A percentile compares a stretch with the other conserved stretches of the same genome.
These are phyloP conservation scores for Drosophila kikkawai DNA, from an alignment of 1,140 invertebrate species.

Conservation along the genomic window DNA sequence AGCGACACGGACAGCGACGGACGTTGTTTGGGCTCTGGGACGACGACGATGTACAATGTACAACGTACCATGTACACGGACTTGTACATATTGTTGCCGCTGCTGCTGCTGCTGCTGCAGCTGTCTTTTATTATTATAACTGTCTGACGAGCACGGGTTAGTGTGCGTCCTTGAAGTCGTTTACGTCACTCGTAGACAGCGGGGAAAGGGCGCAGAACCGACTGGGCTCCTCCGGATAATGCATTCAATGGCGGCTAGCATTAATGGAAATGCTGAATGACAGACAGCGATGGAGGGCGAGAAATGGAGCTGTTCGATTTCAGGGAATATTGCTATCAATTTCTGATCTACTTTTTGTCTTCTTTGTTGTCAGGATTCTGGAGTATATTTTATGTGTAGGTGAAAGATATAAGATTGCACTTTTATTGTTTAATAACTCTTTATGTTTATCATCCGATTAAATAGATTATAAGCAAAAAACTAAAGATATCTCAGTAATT, in stretches of 20 bases:
- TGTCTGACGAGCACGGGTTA: conserved; percentile 54
- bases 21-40: conserved; percentile 15
- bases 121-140: conserved; percentile 61
- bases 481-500: neutral
- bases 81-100: conserved; percentile 19
- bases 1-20: conserved; percentile 31
- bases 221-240: conserved; percentile 13
- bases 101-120: conserved; percentile 14
- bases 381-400: neutral
- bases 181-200: conserved; percentile 61
- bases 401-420: neutral
- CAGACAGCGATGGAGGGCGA: conserved; percentile 18
- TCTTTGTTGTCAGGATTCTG: conserved; percentile 6
- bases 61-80: conserved; percentile 9
- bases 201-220: neutral
- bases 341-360: neutral
- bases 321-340: conserved; percentile 4
- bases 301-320: conserved; percentile 17
- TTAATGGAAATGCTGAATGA: conserved; percentile 18
- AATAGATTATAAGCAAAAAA: neutral
- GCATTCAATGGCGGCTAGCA: conserved; percentile 24
- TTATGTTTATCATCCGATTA: too few species aligned
- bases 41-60: conserved; percentile 18
- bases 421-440: neutral
- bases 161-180: conserved; percentile 78